Evolutionary conservation across 2,797 vertebrate species (phyloP), one percentile per base, ranked within the genome.

Genomic region (Buphagus erythrorhynchus): DNA sequence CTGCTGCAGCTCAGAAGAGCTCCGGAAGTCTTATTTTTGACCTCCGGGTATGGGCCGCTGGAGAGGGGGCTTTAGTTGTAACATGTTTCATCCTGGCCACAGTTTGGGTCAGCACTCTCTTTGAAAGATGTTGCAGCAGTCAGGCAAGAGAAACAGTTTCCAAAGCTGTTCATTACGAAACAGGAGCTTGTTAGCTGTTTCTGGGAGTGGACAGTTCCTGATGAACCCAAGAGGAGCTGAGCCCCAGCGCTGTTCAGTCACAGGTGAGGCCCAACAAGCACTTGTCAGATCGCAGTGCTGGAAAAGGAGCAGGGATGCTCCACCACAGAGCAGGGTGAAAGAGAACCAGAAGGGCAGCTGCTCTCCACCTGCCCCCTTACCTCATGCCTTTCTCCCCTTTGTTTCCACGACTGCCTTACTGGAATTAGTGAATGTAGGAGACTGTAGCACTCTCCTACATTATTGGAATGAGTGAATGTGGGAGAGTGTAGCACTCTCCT

Each of bases 11-110:
- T 31, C 35, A 38, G 38, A 11, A 45, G 17, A n/a, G 38, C n/a
- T 62, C 18, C 3, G 15, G 13, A 12, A 5, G 3, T 31, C 6
- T 26, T 24, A 5, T 14, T 55, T 40, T 55, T 54, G 8, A 33
- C 16, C 13, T 38, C 16, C 18, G 17, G 28, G 26, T 12, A 38
- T 7, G 24, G 7, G 2, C 17, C 0, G 0, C 0, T 0, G 18
- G 31, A 14, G 13, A 43, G 17, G 8, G n/a, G 17, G 28, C 15
- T n/a, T 35, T 12, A 49, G 36, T 84, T 26, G 21, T 14, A 48
- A 35, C 16, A 9, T 18, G 9, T 22, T 58, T 74, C 31, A 43
- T n/a, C 14, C 26, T 26, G 17, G 14, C 21, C 26, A 3, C n/a
- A n/a, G 43, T 43, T 35, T 49, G 11, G 3, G 10, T 58, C 36